Evolutionary conservation across 2,113 vertebrate species (phyloP).

Genomic region (Dasyurus viverrinus): DNA sequence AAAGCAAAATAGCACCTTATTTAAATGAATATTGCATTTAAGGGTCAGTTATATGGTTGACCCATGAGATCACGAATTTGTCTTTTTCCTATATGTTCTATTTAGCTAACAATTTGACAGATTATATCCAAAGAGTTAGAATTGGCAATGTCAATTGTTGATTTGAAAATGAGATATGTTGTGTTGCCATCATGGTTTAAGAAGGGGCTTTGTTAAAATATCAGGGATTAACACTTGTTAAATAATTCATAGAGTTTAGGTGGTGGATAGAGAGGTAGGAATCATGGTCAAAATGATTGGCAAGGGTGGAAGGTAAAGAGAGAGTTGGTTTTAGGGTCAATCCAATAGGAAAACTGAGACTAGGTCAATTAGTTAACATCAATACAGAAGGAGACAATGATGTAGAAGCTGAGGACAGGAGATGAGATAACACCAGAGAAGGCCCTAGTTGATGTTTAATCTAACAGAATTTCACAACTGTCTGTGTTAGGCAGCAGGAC

Average conservation of each 20-base stretch:
- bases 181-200: background rate
- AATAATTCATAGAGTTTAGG: background rate
- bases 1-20: background rate
- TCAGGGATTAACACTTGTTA: background rate
- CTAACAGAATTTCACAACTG: background rate
- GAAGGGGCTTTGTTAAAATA: background rate
- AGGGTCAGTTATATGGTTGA: background rate
- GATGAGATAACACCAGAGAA: background rate
- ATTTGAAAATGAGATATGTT: background rate
- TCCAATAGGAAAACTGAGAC: background rate
- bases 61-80: background rate
- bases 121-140: background rate
- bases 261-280: background rate
- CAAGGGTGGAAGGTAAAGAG: background rate
- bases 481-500: background rate
- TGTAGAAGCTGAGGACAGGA: background rate
- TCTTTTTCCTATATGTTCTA: background rate
- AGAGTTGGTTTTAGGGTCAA: background rate
- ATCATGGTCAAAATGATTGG: background rate
- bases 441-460: background rate
- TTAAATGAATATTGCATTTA: constrained; percentile 13
- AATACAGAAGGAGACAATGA: background rate
- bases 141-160: background rate
- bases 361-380: background rate
- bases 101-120: background rate